Percentiles rank a stretch among this genome's conserved stretches.
These are phyloP conservation scores for Hypothenemus hampei DNA, from an alignment of 1,140 invertebrate species.

Conservation along the genomic window DNA sequence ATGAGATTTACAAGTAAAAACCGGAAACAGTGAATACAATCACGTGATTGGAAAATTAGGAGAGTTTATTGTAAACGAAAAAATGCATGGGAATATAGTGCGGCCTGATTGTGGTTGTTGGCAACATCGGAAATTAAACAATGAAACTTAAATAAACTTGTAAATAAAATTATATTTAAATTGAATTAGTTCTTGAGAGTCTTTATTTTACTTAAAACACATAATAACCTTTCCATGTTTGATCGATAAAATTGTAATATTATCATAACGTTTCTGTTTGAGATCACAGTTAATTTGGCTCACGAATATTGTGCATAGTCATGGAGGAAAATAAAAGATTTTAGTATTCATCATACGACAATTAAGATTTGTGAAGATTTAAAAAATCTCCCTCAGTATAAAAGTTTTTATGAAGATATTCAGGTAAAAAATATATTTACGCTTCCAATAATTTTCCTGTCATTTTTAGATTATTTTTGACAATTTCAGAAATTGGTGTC, in stretches of 20 bases:
- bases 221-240: no score
- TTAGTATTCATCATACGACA: conserved; percentile 56
- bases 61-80: conserved; percentile 27
- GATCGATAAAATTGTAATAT: no score
- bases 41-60: conserved; percentile 26
- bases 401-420: conserved; percentile 57
- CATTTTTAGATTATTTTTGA: conserved; percentile 1
- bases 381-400: conserved; percentile 58
- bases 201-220: no score
- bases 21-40: conserved; percentile 31
- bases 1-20: conserved; percentile 31
- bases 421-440: conserved; percentile 47
- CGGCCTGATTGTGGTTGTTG: conserved; percentile 9
- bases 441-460: conserved; percentile 5
- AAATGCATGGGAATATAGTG: conserved; percentile 32
- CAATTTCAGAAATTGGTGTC: conserved; percentile 62
- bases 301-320: no score
- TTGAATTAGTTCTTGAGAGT: no score
- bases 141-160: background rate
- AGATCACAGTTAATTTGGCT: no score
- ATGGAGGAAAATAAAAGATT: conserved; percentile 54
- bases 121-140: conserved; percentile 2
- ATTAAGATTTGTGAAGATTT: conserved; percentile 59
- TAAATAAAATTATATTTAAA: no score
- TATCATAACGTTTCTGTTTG: no score